Conservation (phyloP, 2,888 invertebrate species). For the Cataglyphis cursor region DNA sequence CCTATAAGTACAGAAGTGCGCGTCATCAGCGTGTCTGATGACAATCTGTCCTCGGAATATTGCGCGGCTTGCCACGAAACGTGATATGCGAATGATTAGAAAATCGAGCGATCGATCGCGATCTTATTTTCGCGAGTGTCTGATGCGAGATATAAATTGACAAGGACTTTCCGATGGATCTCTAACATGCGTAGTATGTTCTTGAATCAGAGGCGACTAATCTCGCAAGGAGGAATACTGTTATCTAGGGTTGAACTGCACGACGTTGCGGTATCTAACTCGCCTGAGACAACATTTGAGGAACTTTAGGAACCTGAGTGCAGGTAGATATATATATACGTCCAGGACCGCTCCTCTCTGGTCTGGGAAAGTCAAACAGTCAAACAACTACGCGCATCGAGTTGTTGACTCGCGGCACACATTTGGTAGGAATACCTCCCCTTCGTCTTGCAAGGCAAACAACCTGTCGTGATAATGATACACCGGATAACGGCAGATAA, state of each 20-base stretch:
- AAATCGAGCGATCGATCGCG: slow-evolving; percentile 3
- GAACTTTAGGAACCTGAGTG: slow-evolving; percentile 78
- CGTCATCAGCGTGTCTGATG: slow-evolving; percentile 13
- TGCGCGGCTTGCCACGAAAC: not conserved
- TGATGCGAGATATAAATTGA: not conserved
- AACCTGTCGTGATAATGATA: slow-evolving; percentile 86
- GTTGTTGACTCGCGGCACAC: slow-evolving; percentile 84
- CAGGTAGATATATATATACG: slow-evolving; percentile 81
- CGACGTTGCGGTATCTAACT: slow-evolving; percentile 81
- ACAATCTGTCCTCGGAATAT: not conserved
- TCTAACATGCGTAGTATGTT: slow-evolving; percentile 3
- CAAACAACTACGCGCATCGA: slow-evolving; percentile 82
- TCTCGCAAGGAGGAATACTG: slow-evolving; percentile 68
- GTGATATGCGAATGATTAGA: not conserved
- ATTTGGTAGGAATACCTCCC: slow-evolving; percentile 81
- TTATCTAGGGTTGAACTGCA: slow-evolving; percentile 77
- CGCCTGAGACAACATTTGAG: slow-evolving; percentile 85
- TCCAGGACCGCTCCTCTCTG: slow-evolving; percentile 76
- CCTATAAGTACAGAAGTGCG: not conserved
- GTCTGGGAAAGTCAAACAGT: slow-evolving; percentile 87
- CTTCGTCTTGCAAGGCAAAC: slow-evolving; percentile 80
- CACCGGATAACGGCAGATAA: slow-evolving; percentile 79
- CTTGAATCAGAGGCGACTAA: slow-evolving; percentile 65
- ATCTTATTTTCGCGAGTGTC: not conserved
- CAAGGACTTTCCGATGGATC: not conserved